Conservation (phyloP, 2,113 vertebrate genomes). For the Dromaius novaehollandiae region DNA sequence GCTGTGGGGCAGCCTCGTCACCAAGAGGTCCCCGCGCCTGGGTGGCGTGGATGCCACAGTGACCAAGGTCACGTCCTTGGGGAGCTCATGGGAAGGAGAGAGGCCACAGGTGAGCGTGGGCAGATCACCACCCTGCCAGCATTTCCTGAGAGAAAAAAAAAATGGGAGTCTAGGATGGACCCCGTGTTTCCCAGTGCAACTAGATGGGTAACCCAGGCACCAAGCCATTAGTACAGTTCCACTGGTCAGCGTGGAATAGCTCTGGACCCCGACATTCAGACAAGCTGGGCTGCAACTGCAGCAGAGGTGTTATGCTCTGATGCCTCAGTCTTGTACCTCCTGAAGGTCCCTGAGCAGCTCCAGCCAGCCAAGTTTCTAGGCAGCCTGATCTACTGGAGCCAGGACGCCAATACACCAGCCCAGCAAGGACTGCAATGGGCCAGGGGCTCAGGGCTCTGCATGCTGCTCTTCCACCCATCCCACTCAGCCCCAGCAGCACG, state of each 20-base stretch:
- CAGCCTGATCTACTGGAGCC: background rate
- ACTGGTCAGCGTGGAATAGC: background rate
- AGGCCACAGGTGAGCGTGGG: background rate
- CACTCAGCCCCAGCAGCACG: background rate
- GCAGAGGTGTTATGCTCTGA: background rate
- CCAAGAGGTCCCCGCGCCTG: background rate
- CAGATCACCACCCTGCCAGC: background rate
- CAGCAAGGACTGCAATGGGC: background rate
- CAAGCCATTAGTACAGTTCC: accelerated
- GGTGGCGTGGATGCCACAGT: background rate
- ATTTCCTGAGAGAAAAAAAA: background rate
- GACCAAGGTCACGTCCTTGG: background rate
- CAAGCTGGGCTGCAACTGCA: background rate
- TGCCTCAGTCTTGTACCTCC: background rate
- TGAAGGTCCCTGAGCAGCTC: background rate
- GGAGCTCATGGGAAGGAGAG: background rate
- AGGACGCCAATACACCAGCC: background rate
- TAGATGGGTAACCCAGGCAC: accelerated
- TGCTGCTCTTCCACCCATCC: background rate
- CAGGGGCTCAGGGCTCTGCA: background rate
- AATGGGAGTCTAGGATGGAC: background rate
- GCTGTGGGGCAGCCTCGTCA: background rate
- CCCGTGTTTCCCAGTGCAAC: background rate
- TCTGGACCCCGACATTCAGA: background rate
- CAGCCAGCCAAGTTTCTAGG: background rate